Conservation (phyloP, 2,888 invertebrate genomes). For the Bugulina stolonifera region DNA sequence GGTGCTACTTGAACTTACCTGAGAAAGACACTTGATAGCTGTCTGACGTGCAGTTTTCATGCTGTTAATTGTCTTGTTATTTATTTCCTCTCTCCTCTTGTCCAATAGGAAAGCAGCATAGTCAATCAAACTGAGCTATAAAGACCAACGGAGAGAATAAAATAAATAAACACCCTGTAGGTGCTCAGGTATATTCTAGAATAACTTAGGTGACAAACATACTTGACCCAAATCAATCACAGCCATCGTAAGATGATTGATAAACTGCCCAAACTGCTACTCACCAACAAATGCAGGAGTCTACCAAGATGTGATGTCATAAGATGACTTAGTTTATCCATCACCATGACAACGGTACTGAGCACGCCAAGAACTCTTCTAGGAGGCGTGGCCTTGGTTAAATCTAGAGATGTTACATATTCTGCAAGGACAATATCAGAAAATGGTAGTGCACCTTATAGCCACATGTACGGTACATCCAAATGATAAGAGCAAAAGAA, state of each 20-base stretch:
- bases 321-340: constrained; percentile 62
- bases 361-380: constrained; percentile 58
- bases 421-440: too few relatives aligned
- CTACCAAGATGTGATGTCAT: constrained; percentile 59
- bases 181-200: too few relatives aligned
- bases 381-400: neutral
- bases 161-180: too few relatives aligned
- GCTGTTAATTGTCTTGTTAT: constrained; percentile 37
- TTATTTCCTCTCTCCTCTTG: constrained; percentile 43
- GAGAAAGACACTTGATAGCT: constrained; percentile 38
- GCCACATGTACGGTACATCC: too few relatives aligned
- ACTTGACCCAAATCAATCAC: too few relatives aligned
- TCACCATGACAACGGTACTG: constrained; percentile 44
- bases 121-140: constrained; percentile 15
- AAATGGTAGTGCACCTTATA: too few relatives aligned
- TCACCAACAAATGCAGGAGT: neutral
- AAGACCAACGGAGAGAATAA: too few relatives aligned
- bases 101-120: constrained; percentile 56
- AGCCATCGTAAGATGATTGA: too few relatives aligned
- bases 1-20: constrained; percentile 42
- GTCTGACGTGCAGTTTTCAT: constrained; percentile 45
- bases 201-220: too few relatives aligned
- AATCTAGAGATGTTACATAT: neutral
- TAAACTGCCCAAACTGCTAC: too few relatives aligned
- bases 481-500: too few relatives aligned